Conservation (phyloP, 92 coral and sea anemone species). For the Paragorgia papillata region DNA sequence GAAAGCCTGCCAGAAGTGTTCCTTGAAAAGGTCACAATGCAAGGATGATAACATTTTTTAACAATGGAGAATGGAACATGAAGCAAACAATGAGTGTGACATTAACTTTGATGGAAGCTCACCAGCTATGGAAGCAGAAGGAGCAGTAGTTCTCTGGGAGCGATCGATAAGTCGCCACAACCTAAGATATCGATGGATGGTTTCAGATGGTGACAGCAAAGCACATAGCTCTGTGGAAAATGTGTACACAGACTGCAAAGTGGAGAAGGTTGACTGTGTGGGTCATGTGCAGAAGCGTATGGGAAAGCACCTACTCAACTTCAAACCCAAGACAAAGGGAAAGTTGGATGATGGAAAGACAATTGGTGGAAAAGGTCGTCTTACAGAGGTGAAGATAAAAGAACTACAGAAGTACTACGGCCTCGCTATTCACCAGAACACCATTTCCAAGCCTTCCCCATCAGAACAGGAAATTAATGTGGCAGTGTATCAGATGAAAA, state of each 20-base stretch:
- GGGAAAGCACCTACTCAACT: slow-evolving; percentile 47
- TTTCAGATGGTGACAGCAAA: too few relatives aligned
- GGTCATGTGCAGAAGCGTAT: too few relatives aligned
- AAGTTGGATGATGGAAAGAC: slow-evolving; percentile 56
- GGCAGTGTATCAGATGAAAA: too few relatives aligned
- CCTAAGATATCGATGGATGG: too few relatives aligned
- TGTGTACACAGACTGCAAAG: slow-evolving; percentile 43
- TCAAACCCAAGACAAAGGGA: slow-evolving; percentile 35
- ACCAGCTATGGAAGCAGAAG: slow-evolving; percentile 50
- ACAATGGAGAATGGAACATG: slow-evolving; percentile 41
- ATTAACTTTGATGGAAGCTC: slow-evolving; percentile 33
- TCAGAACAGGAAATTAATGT: too few relatives aligned
- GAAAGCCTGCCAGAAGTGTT: slow-evolving; percentile 24
- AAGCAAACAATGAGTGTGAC: slow-evolving; percentile 19
- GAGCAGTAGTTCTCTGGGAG: background rate
- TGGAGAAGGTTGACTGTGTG: slow-evolving; percentile 59
- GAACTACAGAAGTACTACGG: slow-evolving; percentile 61
- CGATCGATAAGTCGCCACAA: too few relatives aligned
- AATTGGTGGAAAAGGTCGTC: slow-evolving; percentile 49
- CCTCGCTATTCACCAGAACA: slow-evolving; percentile 58
- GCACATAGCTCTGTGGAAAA: too few relatives aligned
- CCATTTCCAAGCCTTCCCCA: slow-evolving; percentile 37
- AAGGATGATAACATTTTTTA: slow-evolving; percentile 2
- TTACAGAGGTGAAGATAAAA: slow-evolving; percentile 48
- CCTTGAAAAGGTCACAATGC: slow-evolving; percentile 24